These are phyloP conservation scores for Hemaris fuciformis DNA, from an alignment of 2,888 invertebrate genomes.

Conservation along the genomic window DNA sequence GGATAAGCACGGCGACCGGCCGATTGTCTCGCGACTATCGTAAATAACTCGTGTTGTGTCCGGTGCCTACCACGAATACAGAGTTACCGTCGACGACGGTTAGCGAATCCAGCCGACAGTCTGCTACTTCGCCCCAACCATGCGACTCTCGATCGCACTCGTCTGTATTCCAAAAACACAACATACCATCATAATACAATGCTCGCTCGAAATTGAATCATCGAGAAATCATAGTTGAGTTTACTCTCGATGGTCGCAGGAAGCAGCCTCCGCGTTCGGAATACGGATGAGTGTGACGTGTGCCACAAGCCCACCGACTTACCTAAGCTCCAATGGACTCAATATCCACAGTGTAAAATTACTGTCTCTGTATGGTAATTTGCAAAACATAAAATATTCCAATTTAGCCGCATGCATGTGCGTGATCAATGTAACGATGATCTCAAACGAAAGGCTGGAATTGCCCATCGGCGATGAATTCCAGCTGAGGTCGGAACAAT, in stretches of 20 bases:
- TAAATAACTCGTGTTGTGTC: slow-evolving; percentile 77
- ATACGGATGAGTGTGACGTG: slow-evolving; percentile 74
- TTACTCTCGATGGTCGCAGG: slow-evolving; percentile 58
- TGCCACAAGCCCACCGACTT: slow-evolving; percentile 44
- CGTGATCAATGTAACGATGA: slow-evolving; percentile 57
- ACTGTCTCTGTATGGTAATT: slow-evolving; percentile 35
- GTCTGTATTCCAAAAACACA: slow-evolving; percentile 21
- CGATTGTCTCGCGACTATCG: slow-evolving; percentile 78
- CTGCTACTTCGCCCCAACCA: slow-evolving; percentile 23
- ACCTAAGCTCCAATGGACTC: slow-evolving; percentile 41
- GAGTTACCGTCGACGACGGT: slow-evolving; percentile 56
- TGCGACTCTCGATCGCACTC: slow-evolving; percentile 21
- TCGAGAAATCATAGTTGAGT: slow-evolving; percentile 45
- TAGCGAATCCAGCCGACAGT: slow-evolving; percentile 55
- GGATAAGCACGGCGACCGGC: slow-evolving; percentile 74
- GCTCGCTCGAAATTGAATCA: slow-evolving; percentile 31
- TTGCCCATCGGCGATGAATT: slow-evolving; percentile 67
- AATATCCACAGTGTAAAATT: slow-evolving; percentile 45
- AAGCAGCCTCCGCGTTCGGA: slow-evolving; percentile 68
- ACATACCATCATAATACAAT: slow-evolving; percentile 18
- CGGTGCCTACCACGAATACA: slow-evolving; percentile 72
- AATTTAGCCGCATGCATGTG: slow-evolving; percentile 47
- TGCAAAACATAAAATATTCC: slow-evolving; percentile 40
- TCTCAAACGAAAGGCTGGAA: slow-evolving; percentile 50
- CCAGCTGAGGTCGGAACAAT: slow-evolving; percentile 68